Conservation (phyloP, 1,140 invertebrate species). For the Leptestheria dahalacensis region DNA sequence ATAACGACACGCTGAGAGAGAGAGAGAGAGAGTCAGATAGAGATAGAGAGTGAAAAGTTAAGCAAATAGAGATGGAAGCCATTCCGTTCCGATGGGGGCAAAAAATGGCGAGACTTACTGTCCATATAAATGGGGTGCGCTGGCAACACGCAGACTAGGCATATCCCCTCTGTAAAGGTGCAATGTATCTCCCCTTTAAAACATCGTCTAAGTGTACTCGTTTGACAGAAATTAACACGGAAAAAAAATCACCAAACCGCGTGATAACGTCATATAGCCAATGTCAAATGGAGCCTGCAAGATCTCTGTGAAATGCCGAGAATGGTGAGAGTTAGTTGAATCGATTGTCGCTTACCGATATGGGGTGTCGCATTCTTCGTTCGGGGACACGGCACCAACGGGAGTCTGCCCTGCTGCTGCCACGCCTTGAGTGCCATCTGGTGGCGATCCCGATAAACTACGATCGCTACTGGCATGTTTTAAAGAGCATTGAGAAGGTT, state of each 20-base stretch:
- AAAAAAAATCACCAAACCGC: no score
- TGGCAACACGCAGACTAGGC: conserved; percentile 10
- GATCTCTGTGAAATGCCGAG: not conserved
- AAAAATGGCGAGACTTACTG: conserved; percentile 11
- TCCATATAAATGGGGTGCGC: conserved; percentile 7
- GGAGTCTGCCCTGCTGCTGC: not conserved
- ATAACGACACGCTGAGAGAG: no score
- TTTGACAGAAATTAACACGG: not conserved
- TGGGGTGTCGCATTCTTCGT: conserved; percentile 41
- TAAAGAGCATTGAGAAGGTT: conserved; percentile 14
- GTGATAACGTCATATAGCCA: no score
- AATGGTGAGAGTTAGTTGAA: not conserved
- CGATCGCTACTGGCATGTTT: conserved; percentile 35
- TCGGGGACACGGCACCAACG: conserved; percentile 4
- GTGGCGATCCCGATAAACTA: conserved; percentile 63
- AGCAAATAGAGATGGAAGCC: not conserved
- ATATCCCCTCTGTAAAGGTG: conserved; percentile 11
- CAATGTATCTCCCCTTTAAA: not conserved
- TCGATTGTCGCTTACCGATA: conserved; percentile 42
- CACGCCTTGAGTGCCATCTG: conserved; percentile 31
- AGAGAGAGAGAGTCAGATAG: no score
- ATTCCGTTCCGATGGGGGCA: not conserved
- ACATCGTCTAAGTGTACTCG: not conserved
- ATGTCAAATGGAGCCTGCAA: no score
- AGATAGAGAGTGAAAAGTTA: no score